Base-by-base conservation (phyloP, 2,113 vertebrate genomes). In the Chaetops frenatus region DNA sequence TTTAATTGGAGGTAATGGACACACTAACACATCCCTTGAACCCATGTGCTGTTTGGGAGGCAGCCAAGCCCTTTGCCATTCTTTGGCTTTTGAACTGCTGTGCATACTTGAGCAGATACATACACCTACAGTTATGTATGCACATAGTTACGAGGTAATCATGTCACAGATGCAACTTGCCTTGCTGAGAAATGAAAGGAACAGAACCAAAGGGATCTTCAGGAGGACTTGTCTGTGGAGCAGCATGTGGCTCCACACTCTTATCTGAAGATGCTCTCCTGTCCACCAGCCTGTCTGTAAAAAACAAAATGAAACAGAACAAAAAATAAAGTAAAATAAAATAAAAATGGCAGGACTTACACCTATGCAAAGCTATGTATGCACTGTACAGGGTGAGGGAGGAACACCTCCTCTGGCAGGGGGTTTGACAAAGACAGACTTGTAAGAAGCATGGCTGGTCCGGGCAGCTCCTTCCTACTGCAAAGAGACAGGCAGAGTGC, bases 141-240 rank as follows among this genome's bases (percentile, higher is more conserved):
- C 57, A 33, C 23, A 90, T 33, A 86, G 62, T 79, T 71, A 72
- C 22, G 4, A 97, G 92, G 64, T 93, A 96, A 62, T 47, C 76
- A 81, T 38, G 94, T 93, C 92, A 96, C 86, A 85, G 70, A 56
- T 88, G 90, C 98, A 98, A 99, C 99, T 99, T 99, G 99, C 99
- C 99, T 99, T 99, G 96, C 95, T 98, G 98, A 98, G 98, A 98
- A 99, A 99, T 97, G 95, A 99, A 99, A 82, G 99, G 99, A 94
- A 98, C 98, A 74, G 99, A 99, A 97, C 99, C 99, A 94, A 99
- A 99, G 74, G 99, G 98, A 96, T 99, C 99, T 97, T 99, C 99
- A 33, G 98, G 97, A 89, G 95, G 97, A 91, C 97, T 98, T 94
- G 97, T 98, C 92, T 98, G 96, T 92, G 98, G 92, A 95, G 97